Base-by-base conservation (phyloP, 35 echinoderm and acorn worm species). In the Apostichopus californicus region DNA sequence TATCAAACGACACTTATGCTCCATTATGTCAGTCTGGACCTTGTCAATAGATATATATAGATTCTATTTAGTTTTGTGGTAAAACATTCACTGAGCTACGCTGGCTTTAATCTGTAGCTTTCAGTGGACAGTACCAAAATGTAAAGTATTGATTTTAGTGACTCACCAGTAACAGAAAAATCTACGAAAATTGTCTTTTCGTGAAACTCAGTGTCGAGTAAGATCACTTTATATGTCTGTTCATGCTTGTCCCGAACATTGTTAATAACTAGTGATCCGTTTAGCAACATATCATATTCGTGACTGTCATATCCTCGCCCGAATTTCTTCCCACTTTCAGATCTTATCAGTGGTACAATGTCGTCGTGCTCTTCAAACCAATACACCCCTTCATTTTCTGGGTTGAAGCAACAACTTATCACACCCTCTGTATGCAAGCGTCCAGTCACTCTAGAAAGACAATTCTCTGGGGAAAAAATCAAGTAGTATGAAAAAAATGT, bases 231-330 rank as follows among this genome's bases (percentile, higher is more conserved):
- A n/a, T n/a, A 73, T n/a, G 4, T 12, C 6, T 73, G 71, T 6
- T 73, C 71, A 22, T 73, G 6, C 17, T 1, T 14, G 6, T 18
- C 4, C 20, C 24, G 71, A 73, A 83, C 80, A 9, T 83, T 83
- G 5, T 13, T 83, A n/a, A 83, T 83, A 56, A 55, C 17, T 3
- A 83, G 80, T 17, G 80, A 83, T n/a, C 80, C 80, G 20, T 83
- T 56, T 2, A 0, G 80, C 13, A 83, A 83, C 13, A 83, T 56
- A 55, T 83, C 80, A n/a, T 83, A 83, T 56, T 83, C 80, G 4
- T 28, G 12, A 57, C 10, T 83, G 1, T 83, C 11, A 56, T 56
- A 83, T 18, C 80, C 80, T 56, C 52, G 24, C 24, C 24, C 24
- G 24, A 25, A 25, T 25, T 25, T 25, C 24, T 0, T 25, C 24